Conservation (phyloP, 2,113 vertebrate genomes). For the Peromyscus maniculatus region DNA sequence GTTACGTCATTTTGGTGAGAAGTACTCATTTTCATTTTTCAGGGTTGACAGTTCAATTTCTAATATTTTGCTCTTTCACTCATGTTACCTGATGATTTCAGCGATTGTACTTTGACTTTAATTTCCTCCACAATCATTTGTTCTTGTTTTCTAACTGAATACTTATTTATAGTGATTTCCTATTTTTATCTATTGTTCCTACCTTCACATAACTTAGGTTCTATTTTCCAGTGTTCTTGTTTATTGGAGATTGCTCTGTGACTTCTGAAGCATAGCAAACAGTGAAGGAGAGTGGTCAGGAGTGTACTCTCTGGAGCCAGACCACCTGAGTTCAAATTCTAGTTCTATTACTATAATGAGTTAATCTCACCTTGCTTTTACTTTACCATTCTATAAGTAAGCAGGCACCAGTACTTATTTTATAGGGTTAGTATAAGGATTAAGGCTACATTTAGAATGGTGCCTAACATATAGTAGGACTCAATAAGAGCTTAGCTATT, state of each 20-base stretch:
- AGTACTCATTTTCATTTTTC: not conserved
- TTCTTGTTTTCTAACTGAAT: conserved; percentile 14
- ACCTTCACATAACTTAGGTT: not conserved
- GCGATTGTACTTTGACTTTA: not conserved
- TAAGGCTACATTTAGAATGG: not conserved
- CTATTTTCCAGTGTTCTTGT: not conserved
- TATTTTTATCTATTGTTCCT: conserved; percentile 30
- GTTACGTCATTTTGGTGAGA: not conserved
- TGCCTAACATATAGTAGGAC: not conserved
- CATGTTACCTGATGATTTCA: not conserved
- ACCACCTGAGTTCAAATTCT: not conserved
- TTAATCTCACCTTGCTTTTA: not conserved
- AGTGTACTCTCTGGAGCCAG: not conserved
- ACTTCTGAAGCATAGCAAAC: not conserved
- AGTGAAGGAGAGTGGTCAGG: not conserved
- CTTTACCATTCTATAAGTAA: not conserved
- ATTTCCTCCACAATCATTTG: not conserved
- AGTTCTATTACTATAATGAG: conserved; percentile 15
- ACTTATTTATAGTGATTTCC: not conserved
- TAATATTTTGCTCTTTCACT: conserved; percentile 30
- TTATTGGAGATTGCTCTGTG: not conserved
- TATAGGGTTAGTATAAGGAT: not conserved
- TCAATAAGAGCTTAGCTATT: not conserved
- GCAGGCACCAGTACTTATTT: not conserved
- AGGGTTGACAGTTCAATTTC: not conserved